These are phyloP conservation scores for Cotesia typhae DNA, from an alignment of 1,140 invertebrate species.

Conservation along the genomic window DNA sequence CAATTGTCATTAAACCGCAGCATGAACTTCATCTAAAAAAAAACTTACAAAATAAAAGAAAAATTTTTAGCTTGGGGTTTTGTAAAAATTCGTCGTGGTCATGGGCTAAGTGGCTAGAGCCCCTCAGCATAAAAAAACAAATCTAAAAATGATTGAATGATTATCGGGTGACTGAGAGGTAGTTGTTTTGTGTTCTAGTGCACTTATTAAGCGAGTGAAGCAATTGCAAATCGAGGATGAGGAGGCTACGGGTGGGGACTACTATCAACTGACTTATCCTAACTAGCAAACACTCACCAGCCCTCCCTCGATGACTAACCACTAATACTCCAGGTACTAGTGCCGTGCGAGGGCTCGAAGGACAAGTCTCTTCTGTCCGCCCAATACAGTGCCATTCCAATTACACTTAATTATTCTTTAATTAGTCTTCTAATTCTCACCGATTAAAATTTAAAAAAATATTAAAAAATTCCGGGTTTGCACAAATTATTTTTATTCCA, in stretches of 20 bases:
- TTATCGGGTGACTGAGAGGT: constrained; percentile 45
- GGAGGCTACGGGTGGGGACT: constrained; percentile 63
- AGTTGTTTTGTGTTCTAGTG: constrained; percentile 65
- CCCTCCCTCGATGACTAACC: constrained; percentile 43
- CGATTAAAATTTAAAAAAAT: too few species aligned
- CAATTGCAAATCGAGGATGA: constrained; percentile 60
- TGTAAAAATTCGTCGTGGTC: background rate
- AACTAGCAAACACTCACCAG: constrained; percentile 58
- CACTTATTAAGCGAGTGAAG: constrained; percentile 63
- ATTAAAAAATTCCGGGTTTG: background rate
- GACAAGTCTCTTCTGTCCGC: background rate
- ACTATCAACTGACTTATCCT: constrained; percentile 66
- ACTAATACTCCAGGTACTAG: constrained; percentile 28
- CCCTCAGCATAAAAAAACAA: constrained; percentile 22
- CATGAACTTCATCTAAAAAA: too few species aligned
- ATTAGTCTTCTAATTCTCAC: background rate
- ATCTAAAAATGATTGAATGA: constrained; percentile 20
- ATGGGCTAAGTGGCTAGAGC: too few species aligned
- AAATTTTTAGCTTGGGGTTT: too few species aligned
- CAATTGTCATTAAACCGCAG: too few species aligned
- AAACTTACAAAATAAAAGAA: too few species aligned
- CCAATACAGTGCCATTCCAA: background rate
- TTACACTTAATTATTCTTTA: background rate
- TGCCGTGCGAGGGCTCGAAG: background rate
- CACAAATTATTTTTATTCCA: background rate